A percentile compares a stretch with the other conserved stretches of the same genome.
Evolutionary conservation across 2,113 vertebrate species (phyloP).

Genomic region (Dipodomys ordii): DNA sequence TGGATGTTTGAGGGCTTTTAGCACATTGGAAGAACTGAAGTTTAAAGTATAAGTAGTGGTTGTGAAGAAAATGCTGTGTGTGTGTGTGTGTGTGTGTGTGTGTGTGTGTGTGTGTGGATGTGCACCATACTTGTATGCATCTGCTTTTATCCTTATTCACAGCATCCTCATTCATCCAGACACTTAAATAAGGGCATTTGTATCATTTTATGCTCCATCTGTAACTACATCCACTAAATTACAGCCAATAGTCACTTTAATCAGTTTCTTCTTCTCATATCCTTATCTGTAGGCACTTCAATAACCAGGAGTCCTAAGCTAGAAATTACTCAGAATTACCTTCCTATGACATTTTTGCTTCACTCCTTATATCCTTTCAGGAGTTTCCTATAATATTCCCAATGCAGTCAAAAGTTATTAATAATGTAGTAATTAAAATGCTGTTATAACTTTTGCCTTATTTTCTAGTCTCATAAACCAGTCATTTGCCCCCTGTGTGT

Average conservation of each 20-base stretch:
- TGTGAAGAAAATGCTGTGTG: background rate
- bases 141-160: no score
- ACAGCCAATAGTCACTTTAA: no score
- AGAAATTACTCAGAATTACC: background rate
- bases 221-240: no score
- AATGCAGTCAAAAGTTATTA: background rate
- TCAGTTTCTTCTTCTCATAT: no score
- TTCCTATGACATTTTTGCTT: background rate
- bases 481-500: background rate
- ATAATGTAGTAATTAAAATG: background rate
- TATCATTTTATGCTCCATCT: no score
- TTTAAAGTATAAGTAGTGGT: background rate
- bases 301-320: background rate
- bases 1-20: background rate
- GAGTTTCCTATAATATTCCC: background rate
- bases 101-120: background rate
- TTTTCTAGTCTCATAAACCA: background rate
- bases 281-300: background rate
- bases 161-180: no score
- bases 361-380: background rate
- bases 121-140: no score
- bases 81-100: background rate
- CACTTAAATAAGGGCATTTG: no score
- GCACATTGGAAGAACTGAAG: background rate
- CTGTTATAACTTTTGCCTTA: background rate